Evolutionary conservation across 2,888 invertebrate species (phyloP).

Genomic region (Heliconius ismenius): DNA sequence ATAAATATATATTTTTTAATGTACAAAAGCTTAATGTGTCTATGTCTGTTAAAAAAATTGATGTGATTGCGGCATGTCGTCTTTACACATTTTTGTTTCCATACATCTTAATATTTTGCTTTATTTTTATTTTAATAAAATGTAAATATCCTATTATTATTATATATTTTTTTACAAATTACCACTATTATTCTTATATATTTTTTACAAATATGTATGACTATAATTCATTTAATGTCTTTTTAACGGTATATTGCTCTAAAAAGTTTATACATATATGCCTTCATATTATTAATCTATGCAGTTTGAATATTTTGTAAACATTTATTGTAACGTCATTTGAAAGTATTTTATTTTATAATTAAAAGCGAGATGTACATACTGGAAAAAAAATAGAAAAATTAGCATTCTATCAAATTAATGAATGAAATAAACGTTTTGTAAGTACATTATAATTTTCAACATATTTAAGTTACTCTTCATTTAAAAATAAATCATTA

Average conservation of each 20-base stretch:
- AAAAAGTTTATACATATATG: not conserved
- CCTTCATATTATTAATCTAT: not conserved
- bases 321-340: not conserved
- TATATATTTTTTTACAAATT: too few relatives aligned
- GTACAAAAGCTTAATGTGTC: too few relatives aligned
- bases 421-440: slow-evolving; percentile 8
- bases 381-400: not conserved
- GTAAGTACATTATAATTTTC: not conserved
- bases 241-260: not conserved
- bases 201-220: too few relatives aligned
- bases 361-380: not conserved
- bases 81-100: not conserved
- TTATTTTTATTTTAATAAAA: not conserved
- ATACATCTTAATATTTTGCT: not conserved
- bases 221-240: not conserved
- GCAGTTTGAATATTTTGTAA: not conserved
- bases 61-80: not conserved
- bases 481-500: too few relatives aligned
- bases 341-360: slow-evolving; percentile 7
- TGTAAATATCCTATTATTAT: not conserved
- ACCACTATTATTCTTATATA: too few relatives aligned
- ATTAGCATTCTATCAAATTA: not conserved
- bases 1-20: too few relatives aligned
- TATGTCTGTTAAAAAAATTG: too few relatives aligned
- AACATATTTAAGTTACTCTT: too few relatives aligned